Percentiles rank a stretch among this genome's conserved stretches.
Evolutionary conservation across 2,113 vertebrate species (phyloP).

Genomic region (Polypterus bichir): DNA sequence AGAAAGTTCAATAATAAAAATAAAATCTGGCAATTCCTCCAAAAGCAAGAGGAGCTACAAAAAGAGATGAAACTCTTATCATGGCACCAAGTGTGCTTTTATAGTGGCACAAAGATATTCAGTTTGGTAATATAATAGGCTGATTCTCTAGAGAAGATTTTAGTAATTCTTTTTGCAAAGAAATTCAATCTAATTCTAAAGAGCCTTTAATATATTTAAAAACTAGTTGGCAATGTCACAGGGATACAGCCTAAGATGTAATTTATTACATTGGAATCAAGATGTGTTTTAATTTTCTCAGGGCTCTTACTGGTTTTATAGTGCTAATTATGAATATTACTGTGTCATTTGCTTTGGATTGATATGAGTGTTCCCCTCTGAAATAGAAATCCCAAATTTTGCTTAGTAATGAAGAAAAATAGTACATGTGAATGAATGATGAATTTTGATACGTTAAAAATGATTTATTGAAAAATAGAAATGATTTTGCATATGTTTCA

Average conservation of each 20-base stretch:
- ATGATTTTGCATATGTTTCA: constrained; percentile 62
- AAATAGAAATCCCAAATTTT: constrained; percentile 54
- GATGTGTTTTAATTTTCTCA: constrained; percentile 53
- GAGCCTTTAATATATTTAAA: constrained; percentile 49
- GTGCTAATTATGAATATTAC: constrained; percentile 67
- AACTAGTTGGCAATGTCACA: constrained; percentile 46
- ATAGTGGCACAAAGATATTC: too few relatives aligned
- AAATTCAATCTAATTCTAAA: constrained; percentile 31
- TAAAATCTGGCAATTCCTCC: too few relatives aligned
- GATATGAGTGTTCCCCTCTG: constrained; percentile 35
- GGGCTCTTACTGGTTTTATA: constrained; percentile 55
- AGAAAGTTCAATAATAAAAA: too few relatives aligned
- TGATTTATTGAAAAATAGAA: constrained; percentile 48
- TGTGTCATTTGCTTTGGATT: constrained; percentile 55
- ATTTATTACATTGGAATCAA: constrained; percentile 50
- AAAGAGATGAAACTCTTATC: too few relatives aligned
- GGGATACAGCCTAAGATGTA: constrained; percentile 44
- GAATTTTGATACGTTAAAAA: constrained; percentile 28
- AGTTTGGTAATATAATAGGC: too few relatives aligned
- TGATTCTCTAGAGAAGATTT: constrained; percentile 10
- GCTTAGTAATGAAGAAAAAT: constrained; percentile 57
- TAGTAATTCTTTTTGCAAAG: constrained; percentile 19
- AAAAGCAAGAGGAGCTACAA: too few relatives aligned
- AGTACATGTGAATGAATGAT: constrained; percentile 44
- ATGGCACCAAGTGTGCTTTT: too few relatives aligned